phyloP scores from a whole-genome alignment of 2,888 invertebrate genomes.

The Neuroscelio doddi region DNA sequence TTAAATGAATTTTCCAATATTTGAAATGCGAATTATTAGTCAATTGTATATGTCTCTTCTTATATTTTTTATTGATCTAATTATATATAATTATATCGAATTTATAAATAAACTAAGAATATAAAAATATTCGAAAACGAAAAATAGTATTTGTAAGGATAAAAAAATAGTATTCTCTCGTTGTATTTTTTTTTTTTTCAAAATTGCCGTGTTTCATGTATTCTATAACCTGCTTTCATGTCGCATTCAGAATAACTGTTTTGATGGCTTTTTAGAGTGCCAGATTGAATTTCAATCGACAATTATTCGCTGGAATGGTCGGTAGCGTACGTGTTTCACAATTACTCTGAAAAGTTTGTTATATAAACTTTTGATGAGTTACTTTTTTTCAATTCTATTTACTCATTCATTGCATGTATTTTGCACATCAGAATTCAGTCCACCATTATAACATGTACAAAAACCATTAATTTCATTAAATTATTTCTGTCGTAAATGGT shows the following conservation, averaged over 20 bases:
- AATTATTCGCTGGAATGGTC: not conserved
- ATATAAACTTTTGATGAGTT: not conserved
- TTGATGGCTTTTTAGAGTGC: not conserved
- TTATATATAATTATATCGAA: too few species aligned
- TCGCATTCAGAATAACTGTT: not conserved
- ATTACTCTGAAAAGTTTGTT: not conserved
- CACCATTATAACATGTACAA: not conserved
- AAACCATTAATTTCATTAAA: not conserved
- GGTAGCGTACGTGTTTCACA: not conserved
- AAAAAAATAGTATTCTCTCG: not conserved
- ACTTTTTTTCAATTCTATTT: not conserved
- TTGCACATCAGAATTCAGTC: not conserved
- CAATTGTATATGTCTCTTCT: too few species aligned
- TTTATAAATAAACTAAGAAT: too few species aligned
- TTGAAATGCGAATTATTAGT: too few species aligned
- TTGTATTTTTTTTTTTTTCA: not conserved
- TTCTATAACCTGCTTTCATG: not conserved
- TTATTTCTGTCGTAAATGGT: not conserved
- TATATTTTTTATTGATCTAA: too few species aligned
- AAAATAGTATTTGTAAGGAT: too few species aligned
- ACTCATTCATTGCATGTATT: not conserved
- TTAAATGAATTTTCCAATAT: too few species aligned
- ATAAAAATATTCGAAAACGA: not conserved
- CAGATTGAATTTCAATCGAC: too few species aligned
- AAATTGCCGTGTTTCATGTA: too few species aligned